Conservation (phyloP, 2,888 invertebrate genomes). For the Smittia aterrima region DNA sequence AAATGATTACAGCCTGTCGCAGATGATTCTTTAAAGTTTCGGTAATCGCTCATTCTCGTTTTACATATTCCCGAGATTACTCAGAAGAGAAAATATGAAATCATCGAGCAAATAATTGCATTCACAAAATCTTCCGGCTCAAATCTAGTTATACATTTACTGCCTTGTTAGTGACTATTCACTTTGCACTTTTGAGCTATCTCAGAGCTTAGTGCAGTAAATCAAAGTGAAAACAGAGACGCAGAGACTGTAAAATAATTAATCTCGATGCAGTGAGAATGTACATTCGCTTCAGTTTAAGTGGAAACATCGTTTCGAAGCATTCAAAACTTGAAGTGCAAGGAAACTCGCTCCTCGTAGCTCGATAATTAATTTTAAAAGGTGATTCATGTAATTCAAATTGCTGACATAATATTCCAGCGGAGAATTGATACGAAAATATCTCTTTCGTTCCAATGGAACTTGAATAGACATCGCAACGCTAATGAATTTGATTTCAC, state of each 20-base stretch:
- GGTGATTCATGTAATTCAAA: slow-evolving; percentile 41
- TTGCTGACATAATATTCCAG: slow-evolving; percentile 41
- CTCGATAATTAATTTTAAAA: slow-evolving; percentile 41
- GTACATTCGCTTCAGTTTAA: not conserved
- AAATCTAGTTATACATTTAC: slow-evolving; percentile 30
- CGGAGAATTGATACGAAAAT: slow-evolving; percentile 22
- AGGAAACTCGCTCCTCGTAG: not conserved
- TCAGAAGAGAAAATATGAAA: not conserved
- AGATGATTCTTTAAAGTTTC: not conserved
- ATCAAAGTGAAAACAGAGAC: slow-evolving; percentile 8
- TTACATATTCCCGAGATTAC: not conserved
- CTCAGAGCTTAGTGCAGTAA: not conserved
- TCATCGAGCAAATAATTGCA: not conserved
- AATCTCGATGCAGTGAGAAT: slow-evolving; percentile 28
- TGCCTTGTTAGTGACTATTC: slow-evolving; percentile 35
- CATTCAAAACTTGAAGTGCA: slow-evolving; percentile 1
- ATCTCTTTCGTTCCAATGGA: not conserved
- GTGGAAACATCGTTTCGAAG: not conserved
- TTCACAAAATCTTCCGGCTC: not conserved
- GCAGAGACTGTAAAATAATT: slow-evolving; percentile 22
- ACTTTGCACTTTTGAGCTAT: slow-evolving; percentile 34
- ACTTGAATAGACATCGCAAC: slow-evolving; percentile 40
- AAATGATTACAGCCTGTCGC: slow-evolving; percentile 15
- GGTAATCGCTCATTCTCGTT: not conserved
- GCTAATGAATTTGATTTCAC: slow-evolving; percentile 42